These are phyloP conservation scores for Drosophila serrata DNA, from an alignment of 1,140 invertebrate genomes.

Conservation along the genomic window DNA sequence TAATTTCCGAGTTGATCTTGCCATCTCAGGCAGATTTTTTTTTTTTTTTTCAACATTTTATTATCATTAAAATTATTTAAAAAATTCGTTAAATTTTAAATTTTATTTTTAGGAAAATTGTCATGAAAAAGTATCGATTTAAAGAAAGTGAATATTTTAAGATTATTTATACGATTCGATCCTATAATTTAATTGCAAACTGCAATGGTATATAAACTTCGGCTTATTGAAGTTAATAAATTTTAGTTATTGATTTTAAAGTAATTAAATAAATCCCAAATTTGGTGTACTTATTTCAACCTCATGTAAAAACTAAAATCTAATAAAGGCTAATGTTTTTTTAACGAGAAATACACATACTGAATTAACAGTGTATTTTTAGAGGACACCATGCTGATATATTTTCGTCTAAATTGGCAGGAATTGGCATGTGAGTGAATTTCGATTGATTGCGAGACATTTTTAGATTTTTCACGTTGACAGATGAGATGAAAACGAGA, in stretches of 20 bases:
- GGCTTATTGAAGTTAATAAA: too few species aligned
- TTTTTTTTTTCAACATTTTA: too few species aligned
- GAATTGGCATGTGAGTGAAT: conserved; percentile 54
- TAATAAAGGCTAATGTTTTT: fast-evolving
- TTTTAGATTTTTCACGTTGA: conserved; percentile 53
- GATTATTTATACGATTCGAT: too few species aligned
- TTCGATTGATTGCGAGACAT: conserved; percentile 58
- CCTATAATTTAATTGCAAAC: too few species aligned
- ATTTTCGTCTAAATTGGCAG: conserved; percentile 25
- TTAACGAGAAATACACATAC: not conserved
- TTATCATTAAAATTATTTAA: too few species aligned
- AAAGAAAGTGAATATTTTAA: too few species aligned
- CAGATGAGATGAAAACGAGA: conserved; percentile 15
- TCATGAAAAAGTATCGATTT: too few species aligned
- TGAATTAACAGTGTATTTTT: not conserved
- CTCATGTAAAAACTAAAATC: not conserved
- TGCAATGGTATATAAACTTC: too few species aligned
- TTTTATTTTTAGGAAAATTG: too few species aligned
- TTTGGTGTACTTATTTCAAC: not conserved
- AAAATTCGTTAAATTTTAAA: too few species aligned
- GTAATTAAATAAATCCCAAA: not conserved
- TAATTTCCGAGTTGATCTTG: too few species aligned
- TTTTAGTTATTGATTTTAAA: not conserved
- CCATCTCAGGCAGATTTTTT: too few species aligned
- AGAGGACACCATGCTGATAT: not conserved